Evolutionary conservation across 2,888 invertebrate species (phyloP), one percentile per base, ranked within the genome.

Genomic region (Spisula subtruncata): DNA sequence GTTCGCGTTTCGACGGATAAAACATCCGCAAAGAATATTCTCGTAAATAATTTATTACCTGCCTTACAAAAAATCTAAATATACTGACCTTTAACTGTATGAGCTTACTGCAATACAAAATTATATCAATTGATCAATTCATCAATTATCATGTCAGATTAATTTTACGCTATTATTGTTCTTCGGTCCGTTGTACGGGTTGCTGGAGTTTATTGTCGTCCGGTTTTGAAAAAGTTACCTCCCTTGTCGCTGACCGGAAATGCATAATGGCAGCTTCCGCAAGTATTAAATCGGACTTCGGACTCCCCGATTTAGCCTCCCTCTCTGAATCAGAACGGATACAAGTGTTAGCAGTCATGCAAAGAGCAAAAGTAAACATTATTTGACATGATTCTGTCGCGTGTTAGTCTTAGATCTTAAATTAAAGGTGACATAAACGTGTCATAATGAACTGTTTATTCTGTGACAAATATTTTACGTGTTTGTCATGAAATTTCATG

Each of bases 281-380:
- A 51, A 93, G 88, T 87, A 93, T 89, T 84, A 91, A 83, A 86
- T 85, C 88, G 93, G 91, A 91, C 92, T 92, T 93, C 93, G 95
- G 89, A 92, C 93, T 95, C 85, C 95, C 95, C 85, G 95, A 95
- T 92, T 93, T 96, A 90, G 94, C 95, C 89, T 94, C 94, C 87
- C 94, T 96, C 83, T 94, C 96, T 46, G 95, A 96, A 90, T 93
- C 94, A 71, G 96, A 96, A 93, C 90, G 94, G 82, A 90, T 95
- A 75, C 95, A 96, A 91, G 94, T 96, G 41, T 93, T 95, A 75
- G 95, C 94, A 80, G 96, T 96, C 46, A 95, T 96, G 95, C 94
- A 95, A 90, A 90, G 94, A 86, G 96, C 96, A 41, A 95, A 96
- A 95, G 96, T 96, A 93, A 83, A 82, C 48, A 60, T 83, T 83